Evolutionary conservation across 2,113 vertebrate species (phyloP).

Genomic region (Mastomys natalensis): DNA sequence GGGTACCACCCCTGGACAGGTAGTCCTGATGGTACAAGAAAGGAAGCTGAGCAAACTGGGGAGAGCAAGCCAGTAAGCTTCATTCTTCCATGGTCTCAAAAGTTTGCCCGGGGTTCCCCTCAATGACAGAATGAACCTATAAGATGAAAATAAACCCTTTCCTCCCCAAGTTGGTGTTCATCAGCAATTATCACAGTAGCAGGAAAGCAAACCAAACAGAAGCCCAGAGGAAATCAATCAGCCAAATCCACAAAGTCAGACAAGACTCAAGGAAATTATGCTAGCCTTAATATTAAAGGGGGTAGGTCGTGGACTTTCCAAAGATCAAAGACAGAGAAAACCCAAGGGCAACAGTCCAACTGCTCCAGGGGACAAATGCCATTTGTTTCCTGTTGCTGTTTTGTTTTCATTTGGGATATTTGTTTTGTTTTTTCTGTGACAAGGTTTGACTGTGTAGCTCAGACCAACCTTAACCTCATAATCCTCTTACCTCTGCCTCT

Average conservation of each 20-base stretch:
- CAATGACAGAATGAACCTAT: not conserved
- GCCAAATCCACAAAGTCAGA: not conserved
- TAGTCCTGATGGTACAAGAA: not conserved
- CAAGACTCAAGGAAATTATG: not conserved
- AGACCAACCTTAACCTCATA: not conserved
- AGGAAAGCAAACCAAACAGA: not conserved
- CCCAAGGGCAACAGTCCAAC: not conserved
- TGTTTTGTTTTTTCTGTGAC: not conserved
- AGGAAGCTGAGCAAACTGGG: not conserved
- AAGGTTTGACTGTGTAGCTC: not conserved
- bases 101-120: not conserved
- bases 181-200: not conserved
- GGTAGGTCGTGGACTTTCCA: not conserved
- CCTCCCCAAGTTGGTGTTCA: not conserved
- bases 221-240: not conserved
- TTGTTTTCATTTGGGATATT: not conserved
- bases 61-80: not conserved
- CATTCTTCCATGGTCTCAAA: not conserved
- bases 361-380: not conserved
- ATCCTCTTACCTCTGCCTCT: too few species aligned
- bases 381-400: not conserved
- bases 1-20: not conserved
- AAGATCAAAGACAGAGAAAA: conserved; percentile 2
- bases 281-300: not conserved
- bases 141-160: not conserved